A percentile compares a stretch with the other conserved stretches of the same genome.
Conservation (phyloP, 30 jellyfish, hydroid and myxozoan species). For the Chironex yamaguchii region DNA sequence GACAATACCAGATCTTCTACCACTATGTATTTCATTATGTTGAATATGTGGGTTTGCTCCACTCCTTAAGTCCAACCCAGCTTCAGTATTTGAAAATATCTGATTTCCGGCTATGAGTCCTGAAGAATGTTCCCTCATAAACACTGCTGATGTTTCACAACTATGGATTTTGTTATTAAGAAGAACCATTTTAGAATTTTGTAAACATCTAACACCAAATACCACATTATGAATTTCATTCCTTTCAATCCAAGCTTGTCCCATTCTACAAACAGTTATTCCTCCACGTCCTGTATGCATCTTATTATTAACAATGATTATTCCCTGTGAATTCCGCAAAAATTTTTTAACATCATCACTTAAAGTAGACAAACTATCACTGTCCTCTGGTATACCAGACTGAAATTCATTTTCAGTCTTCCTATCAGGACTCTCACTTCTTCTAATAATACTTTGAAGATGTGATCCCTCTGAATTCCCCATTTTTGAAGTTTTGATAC, state of each 20-base stretch:
- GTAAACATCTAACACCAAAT: slow-evolving; percentile 84
- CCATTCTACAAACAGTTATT: slow-evolving; percentile 76
- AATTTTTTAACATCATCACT: neutral
- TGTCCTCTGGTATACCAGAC: neutral
- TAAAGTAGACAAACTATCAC: neutral
- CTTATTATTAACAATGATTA: slow-evolving; percentile 61
- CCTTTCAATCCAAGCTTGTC: slow-evolving; percentile 90
- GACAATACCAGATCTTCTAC: slow-evolving; percentile 88
- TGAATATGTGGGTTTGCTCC: slow-evolving; percentile 78
- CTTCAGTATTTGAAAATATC: slow-evolving; percentile 70
- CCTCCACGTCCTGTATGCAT: slow-evolving; percentile 89
- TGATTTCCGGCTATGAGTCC: slow-evolving; percentile 86
- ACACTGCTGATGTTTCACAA: slow-evolving; percentile 86
- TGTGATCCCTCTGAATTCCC: slow-evolving; percentile 8
- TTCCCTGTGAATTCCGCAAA: slow-evolving; percentile 37
- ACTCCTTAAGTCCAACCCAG: slow-evolving; percentile 86
- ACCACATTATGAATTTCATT: slow-evolving; percentile 58
- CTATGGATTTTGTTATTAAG: slow-evolving; percentile 69
- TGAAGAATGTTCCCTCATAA: slow-evolving; percentile 80
- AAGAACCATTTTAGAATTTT: slow-evolving; percentile 64
- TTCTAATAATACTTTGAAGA: neutral
- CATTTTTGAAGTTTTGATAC: slow-evolving; percentile 1
- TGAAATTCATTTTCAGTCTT: neutral
- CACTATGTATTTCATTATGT: slow-evolving; percentile 81
- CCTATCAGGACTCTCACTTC: neutral